Evolutionary conservation across 2,888 invertebrate species (phyloP).

Genomic region (Enchytraeus crypticus): DNA sequence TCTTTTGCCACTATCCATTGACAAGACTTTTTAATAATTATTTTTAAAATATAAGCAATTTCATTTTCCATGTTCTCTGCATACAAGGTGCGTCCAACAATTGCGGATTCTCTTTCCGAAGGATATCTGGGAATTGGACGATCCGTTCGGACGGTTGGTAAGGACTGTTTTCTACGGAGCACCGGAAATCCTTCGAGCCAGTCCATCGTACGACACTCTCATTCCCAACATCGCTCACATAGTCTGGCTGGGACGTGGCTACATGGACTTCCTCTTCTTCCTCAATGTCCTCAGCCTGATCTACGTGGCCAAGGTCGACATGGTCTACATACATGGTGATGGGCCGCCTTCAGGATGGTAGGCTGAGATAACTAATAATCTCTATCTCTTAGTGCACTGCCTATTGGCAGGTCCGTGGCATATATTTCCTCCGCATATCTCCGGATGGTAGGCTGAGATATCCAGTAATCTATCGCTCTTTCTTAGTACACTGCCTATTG

Average conservation of each 20-base stretch:
- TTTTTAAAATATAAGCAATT: too few relatives aligned
- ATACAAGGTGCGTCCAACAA: too few relatives aligned
- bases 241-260: slow-evolving; percentile 37
- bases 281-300: slow-evolving; percentile 39
- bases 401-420: too few relatives aligned
- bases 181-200: slow-evolving; percentile 21
- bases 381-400: too few relatives aligned
- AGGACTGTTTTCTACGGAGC: slow-evolving; percentile 33
- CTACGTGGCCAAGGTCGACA: slow-evolving; percentile 32
- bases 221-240: slow-evolving; percentile 43
- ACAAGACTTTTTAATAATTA: too few relatives aligned
- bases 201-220: slow-evolving; percentile 18
- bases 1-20: too few relatives aligned
- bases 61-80: too few relatives aligned
- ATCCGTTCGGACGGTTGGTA: slow-evolving; percentile 27
- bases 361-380: too few relatives aligned
- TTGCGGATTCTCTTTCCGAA: slow-evolving; percentile 33
- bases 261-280: slow-evolving; percentile 40
- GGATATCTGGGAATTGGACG: slow-evolving; percentile 31
- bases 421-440: too few relatives aligned
- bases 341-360: slow-evolving; percentile 30
- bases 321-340: slow-evolving; percentile 39
- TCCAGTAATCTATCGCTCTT: too few relatives aligned
- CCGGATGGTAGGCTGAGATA: too few relatives aligned
- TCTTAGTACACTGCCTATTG: too few relatives aligned